Evolutionary conservation across 2,113 vertebrate species (phyloP).

Genomic region (Nothocercus julius): DNA sequence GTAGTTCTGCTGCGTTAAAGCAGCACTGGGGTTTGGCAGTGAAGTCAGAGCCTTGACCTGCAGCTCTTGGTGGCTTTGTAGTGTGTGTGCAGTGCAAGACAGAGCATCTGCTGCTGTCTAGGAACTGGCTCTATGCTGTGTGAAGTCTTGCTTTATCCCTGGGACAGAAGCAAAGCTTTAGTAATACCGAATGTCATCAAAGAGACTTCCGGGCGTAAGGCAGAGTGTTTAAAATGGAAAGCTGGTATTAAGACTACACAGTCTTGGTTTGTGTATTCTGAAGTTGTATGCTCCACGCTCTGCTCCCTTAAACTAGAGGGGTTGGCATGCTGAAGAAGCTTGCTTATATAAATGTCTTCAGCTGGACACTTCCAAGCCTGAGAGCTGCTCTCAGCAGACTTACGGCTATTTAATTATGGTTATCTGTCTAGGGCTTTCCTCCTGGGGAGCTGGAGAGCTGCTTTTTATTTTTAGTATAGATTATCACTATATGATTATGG

Average conservation of each 20-base stretch:
- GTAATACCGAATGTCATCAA: neutral
- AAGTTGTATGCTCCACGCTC: neutral
- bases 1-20: neutral
- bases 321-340: neutral
- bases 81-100: neutral
- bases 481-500: neutral
- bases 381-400: neutral
- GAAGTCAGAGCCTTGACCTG: neutral
- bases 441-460: neutral
- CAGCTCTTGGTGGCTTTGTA: neutral
- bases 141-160: neutral
- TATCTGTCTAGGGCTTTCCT: neutral
- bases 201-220: neutral
- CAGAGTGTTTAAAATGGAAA: neutral
- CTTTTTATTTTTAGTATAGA: neutral
- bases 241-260: neutral
- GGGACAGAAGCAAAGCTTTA: neutral
- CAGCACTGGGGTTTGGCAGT: neutral
- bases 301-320: neutral
- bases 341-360: neutral
- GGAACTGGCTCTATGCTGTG: neutral
- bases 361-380: neutral
- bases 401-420: neutral
- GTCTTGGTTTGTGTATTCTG: neutral
- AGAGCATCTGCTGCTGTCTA: slow-evolving; percentile 38